Conservation (phyloP, 2,888 invertebrate genomes). For the Thecophora atra region DNA sequence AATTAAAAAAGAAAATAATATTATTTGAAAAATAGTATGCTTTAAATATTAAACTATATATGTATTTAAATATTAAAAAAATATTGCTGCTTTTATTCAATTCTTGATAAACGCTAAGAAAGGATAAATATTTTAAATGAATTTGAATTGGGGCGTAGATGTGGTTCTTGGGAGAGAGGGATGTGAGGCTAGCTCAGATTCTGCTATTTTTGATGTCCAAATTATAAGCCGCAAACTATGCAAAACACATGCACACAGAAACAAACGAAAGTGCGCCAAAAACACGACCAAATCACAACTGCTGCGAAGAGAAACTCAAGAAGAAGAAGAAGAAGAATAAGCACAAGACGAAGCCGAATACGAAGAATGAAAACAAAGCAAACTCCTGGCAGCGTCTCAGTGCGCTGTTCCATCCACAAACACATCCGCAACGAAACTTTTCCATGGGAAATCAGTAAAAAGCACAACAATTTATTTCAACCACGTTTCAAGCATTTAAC, state of each 20-base stretch:
- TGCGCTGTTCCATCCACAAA: neutral
- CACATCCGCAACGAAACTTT: neutral
- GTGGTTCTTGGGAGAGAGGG: neutral
- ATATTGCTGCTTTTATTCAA: no score
- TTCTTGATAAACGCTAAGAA: no score
- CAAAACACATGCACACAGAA: constrained; percentile 8
- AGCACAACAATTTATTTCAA: constrained; percentile 27
- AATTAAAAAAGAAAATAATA: neutral
- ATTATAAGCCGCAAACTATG: neutral
- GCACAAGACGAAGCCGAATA: no score
- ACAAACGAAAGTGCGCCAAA: constrained; percentile 19
- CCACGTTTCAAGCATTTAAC: neutral
- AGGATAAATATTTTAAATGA: no score
- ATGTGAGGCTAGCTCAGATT: no score
- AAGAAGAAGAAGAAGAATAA: constrained; percentile 7
- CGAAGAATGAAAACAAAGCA: no score
- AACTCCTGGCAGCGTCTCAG: neutral
- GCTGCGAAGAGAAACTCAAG: neutral
- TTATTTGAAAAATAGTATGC: no score
- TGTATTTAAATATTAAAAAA: no score
- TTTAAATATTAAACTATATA: no score
- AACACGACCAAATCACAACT: constrained; percentile 21
- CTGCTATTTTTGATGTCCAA: neutral
- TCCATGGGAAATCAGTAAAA: constrained; percentile 32
- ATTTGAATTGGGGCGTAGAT: no score